These are phyloP conservation scores for Crioceris asparagi DNA, from an alignment of 2,888 invertebrate genomes.

Conservation along the genomic window DNA sequence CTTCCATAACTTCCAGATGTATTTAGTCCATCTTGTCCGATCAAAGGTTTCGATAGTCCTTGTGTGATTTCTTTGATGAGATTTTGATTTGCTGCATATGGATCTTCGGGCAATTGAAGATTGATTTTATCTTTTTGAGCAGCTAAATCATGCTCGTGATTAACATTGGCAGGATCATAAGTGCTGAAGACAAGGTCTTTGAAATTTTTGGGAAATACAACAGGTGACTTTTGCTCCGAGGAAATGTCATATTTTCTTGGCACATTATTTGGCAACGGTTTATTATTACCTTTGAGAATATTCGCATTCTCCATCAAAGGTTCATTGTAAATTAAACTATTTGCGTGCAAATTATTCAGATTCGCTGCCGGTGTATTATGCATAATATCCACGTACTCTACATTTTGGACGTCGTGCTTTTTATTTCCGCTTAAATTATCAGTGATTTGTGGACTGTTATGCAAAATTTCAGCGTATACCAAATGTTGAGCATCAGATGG, in stretches of 20 bases:
- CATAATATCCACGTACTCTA: too few species aligned
- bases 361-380: too few species aligned
- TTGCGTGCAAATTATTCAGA: too few species aligned
- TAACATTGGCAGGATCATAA: conserved; percentile 13
- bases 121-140: too few species aligned
- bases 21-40: too few species aligned
- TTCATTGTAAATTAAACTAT: too few species aligned
- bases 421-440: too few species aligned
- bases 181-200: conserved; percentile 23
- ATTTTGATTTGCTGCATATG: not conserved
- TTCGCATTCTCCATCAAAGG: too few species aligned
- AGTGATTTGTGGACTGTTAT: too few species aligned
- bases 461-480: not conserved
- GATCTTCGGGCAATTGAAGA: not conserved
- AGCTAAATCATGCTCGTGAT: conserved; percentile 7
- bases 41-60: too few species aligned
- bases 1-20: too few species aligned
- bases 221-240: conserved; percentile 16
- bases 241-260: conserved; percentile 16
- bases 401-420: too few species aligned
- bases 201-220: conserved; percentile 18
- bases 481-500: not conserved
- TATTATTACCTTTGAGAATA: conserved; percentile 1
- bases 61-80: not conserved
- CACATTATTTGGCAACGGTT: conserved; percentile 21